Conservation (phyloP, 2,113 vertebrate species). For the Lampris incognitus region DNA sequence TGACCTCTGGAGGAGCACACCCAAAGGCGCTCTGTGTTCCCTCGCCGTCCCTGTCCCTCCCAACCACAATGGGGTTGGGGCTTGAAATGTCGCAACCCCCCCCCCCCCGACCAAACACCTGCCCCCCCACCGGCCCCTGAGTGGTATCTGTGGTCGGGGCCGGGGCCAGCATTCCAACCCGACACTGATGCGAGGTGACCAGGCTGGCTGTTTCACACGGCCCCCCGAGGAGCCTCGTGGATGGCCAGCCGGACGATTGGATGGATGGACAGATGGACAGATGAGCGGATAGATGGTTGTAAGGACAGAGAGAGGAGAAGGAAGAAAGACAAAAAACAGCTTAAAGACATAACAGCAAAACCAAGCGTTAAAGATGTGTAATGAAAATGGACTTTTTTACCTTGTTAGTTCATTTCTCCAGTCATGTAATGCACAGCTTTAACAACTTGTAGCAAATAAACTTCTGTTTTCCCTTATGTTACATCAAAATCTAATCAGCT, state of each 20-base stretch:
- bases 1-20: slow-evolving; percentile 73
- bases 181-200: slow-evolving; percentile 83
- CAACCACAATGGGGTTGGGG: slow-evolving; percentile 65
- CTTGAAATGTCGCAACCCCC: slow-evolving; percentile 46
- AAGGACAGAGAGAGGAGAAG: slow-evolving; percentile 35
- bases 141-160: slow-evolving; percentile 64
- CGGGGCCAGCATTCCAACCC: slow-evolving; percentile 74
- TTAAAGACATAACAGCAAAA: slow-evolving; percentile 43
- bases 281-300: slow-evolving; percentile 26
- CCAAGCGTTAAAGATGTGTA: slow-evolving; percentile 56
- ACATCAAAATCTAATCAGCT: too few relatives aligned
- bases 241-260: not conserved
- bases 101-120: slow-evolving; percentile 65
- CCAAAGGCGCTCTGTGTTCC: slow-evolving; percentile 68
- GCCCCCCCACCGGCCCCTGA: slow-evolving; percentile 52
- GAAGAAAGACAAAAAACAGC: slow-evolving; percentile 65
- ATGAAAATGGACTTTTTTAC: too few relatives aligned
- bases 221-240: slow-evolving; percentile 70
- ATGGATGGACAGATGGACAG: not conserved
- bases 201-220: slow-evolving; percentile 73
- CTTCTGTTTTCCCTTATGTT: too few relatives aligned
- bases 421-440: too few relatives aligned
- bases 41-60: slow-evolving; percentile 62
- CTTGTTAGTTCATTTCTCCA: too few relatives aligned
- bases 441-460: too few relatives aligned